Percentiles rank a stretch among this genome's conserved stretches.
Conservation (phyloP, 2,888 invertebrate species). For the Drosophila histrio region DNA sequence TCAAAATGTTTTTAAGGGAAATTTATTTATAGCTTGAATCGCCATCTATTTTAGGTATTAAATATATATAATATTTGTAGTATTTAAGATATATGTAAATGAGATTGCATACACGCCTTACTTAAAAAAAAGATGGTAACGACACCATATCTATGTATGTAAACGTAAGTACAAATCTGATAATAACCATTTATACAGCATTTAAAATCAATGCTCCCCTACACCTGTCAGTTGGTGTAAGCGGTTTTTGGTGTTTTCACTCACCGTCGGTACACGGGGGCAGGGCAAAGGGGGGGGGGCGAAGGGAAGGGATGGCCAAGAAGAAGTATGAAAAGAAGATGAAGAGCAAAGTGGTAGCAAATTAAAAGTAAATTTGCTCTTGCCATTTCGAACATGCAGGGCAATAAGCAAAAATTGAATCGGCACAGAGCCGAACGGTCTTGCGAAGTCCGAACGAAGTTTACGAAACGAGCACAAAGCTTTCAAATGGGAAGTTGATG, state of each 20-base stretch:
- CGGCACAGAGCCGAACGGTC: slow-evolving; percentile 16
- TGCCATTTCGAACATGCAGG: slow-evolving; percentile 40
- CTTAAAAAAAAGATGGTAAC: too few species aligned
- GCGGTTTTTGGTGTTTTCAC: background rate
- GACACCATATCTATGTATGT: slow-evolving; percentile 1
- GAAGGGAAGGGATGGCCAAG: background rate
- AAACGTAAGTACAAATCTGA: background rate
- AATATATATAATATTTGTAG: too few species aligned
- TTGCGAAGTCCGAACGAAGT: slow-evolving; percentile 23
- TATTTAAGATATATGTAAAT: too few species aligned
- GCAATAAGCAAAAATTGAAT: slow-evolving; percentile 30
- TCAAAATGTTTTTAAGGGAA: too few species aligned
- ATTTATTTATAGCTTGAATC: too few species aligned
- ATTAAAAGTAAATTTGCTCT: slow-evolving; percentile 61
- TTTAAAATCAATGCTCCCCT: slow-evolving; percentile 1
- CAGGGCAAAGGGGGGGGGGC: background rate
- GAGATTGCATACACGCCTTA: too few species aligned
- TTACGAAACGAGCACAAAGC: slow-evolving; percentile 37
- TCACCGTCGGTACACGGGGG: background rate
- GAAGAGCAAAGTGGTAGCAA: slow-evolving; percentile 27
- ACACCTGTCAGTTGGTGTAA: slow-evolving; percentile 1
- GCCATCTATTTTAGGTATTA: too few species aligned
- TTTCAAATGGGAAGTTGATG: slow-evolving; percentile 51
- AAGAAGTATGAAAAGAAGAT: background rate
- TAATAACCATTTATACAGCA: background rate